Conservation (phyloP, 2,797 vertebrate genomes). For the Lepilemur septentrionalis region DNA sequence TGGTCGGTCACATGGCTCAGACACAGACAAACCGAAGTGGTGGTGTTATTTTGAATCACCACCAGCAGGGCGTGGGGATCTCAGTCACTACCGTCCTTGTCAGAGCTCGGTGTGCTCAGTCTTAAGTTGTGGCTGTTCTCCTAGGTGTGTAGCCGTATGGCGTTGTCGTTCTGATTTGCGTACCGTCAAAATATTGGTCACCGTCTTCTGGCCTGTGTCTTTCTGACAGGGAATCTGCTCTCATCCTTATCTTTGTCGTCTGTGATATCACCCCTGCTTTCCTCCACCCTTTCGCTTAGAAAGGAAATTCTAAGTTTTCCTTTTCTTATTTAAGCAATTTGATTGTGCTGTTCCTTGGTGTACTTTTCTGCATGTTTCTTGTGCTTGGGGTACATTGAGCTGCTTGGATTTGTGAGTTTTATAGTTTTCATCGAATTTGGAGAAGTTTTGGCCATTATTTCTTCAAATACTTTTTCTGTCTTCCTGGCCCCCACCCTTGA, state of each 20-base stretch:
- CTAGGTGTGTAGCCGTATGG: background rate
- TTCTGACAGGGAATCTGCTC: background rate
- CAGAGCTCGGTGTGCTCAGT: accelerated
- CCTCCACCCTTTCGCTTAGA: too few relatives aligned
- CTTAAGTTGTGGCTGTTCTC: background rate
- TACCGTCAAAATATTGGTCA: background rate
- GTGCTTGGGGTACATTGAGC: background rate
- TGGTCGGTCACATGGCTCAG: background rate
- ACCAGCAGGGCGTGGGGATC: accelerated
- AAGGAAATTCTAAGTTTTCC: background rate
- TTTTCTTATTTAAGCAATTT: background rate
- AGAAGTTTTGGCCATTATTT: background rate
- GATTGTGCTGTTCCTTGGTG: background rate
- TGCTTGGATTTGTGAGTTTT: background rate
- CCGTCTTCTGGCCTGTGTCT: background rate
- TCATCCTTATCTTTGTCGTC: background rate
- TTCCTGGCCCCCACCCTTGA: accelerated
- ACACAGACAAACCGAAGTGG: background rate
- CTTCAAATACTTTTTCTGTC: background rate
- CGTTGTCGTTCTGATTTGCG: background rate
- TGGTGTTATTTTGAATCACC: accelerated
- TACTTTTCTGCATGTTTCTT: background rate
- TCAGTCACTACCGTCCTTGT: background rate
- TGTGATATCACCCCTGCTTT: background rate
- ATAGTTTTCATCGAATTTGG: background rate